phyloP scores from a whole-genome alignment of 2,888 invertebrate species.

The Macrosoma leucophasiata region DNA sequence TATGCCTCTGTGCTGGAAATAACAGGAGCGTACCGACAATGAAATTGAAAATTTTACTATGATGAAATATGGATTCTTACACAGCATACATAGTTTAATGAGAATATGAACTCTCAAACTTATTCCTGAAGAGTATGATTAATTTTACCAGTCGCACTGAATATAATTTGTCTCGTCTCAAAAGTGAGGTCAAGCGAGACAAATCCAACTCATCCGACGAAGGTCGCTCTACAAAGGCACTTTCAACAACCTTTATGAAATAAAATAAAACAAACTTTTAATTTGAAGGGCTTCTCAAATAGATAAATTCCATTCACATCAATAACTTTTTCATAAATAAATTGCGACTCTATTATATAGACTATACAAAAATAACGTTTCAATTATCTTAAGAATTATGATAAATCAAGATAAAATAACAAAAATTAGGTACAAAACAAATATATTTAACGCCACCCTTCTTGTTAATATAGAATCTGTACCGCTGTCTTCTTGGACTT shows the following conservation, averaged over 20 bases:
- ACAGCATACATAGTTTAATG: too few species aligned
- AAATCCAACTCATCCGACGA: conserved; percentile 26
- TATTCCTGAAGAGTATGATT: too few species aligned
- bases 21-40: too few species aligned
- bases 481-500: conserved; percentile 59
- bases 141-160: too few species aligned
- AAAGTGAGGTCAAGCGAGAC: too few species aligned
- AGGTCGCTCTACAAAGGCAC: conserved; percentile 13
- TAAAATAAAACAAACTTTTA: conserved; percentile 9
- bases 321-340: conserved; percentile 42
- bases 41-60: too few species aligned
- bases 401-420: conserved; percentile 41
- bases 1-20: too few species aligned
- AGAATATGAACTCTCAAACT: too few species aligned
- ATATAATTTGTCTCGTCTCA: too few species aligned
- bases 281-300: conserved; percentile 17
- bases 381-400: conserved; percentile 26
- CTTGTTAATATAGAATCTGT: conserved; percentile 35
- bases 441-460: conserved; percentile 38
- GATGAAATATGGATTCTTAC: too few species aligned
- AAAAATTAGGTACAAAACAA: conserved; percentile 41
- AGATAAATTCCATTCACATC: conserved; percentile 25
- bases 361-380: conserved; percentile 63
- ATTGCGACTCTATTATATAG: conserved; percentile 45
- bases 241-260: neutral